Evolutionary conservation across 2,113 vertebrate species (phyloP).

Genomic region (Notiomystis cincta): DNA sequence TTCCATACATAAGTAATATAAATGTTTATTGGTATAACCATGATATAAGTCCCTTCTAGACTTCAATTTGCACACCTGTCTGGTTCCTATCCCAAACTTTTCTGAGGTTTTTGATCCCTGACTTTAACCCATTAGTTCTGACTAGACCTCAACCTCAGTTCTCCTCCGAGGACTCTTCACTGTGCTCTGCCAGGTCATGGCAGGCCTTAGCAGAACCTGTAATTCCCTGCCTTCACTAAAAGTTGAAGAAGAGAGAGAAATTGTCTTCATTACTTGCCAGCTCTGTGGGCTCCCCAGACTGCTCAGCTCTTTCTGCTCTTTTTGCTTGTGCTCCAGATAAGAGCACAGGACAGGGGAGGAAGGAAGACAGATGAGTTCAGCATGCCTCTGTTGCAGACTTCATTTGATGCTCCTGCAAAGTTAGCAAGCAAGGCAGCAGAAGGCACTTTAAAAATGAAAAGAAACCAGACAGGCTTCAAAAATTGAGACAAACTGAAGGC

Average conservation of each 20-base stretch:
- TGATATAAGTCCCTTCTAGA: neutral
- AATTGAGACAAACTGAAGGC: neutral
- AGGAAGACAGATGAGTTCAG: neutral
- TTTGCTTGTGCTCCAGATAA: neutral
- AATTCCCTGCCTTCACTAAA: neutral
- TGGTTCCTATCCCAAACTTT: neutral
- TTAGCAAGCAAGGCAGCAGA: neutral
- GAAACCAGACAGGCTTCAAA: neutral
- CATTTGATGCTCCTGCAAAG: neutral
- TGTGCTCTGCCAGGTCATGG: neutral
- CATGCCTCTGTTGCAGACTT: neutral
- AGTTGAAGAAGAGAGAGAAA: neutral
- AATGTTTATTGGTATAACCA: neutral
- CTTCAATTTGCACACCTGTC: neutral
- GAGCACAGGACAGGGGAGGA: neutral
- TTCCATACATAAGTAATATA: neutral
- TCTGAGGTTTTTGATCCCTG: neutral
- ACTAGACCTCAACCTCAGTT: neutral
- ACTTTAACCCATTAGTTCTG: neutral
- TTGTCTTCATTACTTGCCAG: neutral
- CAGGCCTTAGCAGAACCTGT: neutral
- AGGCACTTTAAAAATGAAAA: neutral
- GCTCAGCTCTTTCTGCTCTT: neutral
- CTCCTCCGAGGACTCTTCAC: neutral
- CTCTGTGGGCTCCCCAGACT: neutral